A percentile compares a stretch with the other conserved stretches of the same genome.
phyloP scores from a whole-genome alignment of 2,797 vertebrate genomes.

The Malacoctenus gilli region DNA sequence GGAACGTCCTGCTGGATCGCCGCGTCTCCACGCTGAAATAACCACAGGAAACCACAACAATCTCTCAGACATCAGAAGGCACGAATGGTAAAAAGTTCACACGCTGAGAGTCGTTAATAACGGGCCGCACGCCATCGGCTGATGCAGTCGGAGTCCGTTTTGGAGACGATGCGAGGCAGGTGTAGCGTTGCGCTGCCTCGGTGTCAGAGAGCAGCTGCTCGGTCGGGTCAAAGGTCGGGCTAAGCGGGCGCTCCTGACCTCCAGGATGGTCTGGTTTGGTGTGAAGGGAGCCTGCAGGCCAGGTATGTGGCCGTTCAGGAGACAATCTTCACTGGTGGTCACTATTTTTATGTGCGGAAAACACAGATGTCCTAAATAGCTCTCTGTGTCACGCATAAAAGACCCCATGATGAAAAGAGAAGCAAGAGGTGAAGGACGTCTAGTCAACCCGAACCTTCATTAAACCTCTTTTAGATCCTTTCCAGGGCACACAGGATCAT shows the following conservation, averaged over 20 bases:
- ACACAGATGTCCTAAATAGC: background rate
- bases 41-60: background rate
- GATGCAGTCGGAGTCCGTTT: background rate
- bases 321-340: background rate
- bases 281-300: background rate
- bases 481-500: no score
- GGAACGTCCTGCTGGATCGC: slow-evolving; percentile 19
- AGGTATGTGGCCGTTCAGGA: slow-evolving; percentile 14
- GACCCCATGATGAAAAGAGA: no score
- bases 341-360: slow-evolving; percentile 25
- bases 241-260: slow-evolving; percentile 36
- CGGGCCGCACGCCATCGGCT: background rate
- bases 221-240: slow-evolving; percentile 50
- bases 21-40: slow-evolving; percentile 65
- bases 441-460: no score
- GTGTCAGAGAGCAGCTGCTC: slow-evolving; percentile 45
- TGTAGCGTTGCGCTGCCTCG: slow-evolving; percentile 10
- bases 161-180: slow-evolving; percentile 10
- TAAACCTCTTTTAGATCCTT: no score
- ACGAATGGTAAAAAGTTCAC: no score
- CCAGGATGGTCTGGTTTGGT: slow-evolving; percentile 20
- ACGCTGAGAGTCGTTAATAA: no score
- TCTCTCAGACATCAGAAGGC: background rate
- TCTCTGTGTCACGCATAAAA: no score
- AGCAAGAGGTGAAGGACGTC: no score